Percentiles rank a stretch among this genome's conserved stretches.
Conservation (phyloP, 2,888 invertebrate genomes). For the Stenoptilia bipunctidactyla region DNA sequence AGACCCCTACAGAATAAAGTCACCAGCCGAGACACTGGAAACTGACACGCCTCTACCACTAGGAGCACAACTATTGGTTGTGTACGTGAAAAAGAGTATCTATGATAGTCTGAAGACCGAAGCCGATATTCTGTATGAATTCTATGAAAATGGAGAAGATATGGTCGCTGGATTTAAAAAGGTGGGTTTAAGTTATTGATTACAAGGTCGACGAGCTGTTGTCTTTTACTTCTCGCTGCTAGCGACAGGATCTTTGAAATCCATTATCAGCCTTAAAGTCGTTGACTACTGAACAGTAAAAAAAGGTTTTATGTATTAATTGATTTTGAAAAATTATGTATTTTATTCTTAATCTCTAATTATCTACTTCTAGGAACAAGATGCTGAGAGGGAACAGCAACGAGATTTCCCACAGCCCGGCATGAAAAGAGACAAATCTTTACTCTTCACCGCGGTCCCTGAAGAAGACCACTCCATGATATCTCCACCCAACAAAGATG, state of each 20-base stretch:
- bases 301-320: too few relatives aligned
- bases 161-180: constrained; percentile 53
- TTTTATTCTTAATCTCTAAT: not conserved
- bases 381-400: constrained; percentile 56
- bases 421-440: constrained; percentile 83
- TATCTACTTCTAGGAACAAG: constrained; percentile 41
- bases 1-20: constrained; percentile 87
- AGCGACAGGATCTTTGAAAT: too few relatives aligned
- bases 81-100: constrained; percentile 78
- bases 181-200: constrained; percentile 27
- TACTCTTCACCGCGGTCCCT: constrained; percentile 86
- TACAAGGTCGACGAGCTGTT: too few relatives aligned
- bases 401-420: constrained; percentile 60
- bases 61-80: constrained; percentile 84
- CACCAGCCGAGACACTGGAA: constrained; percentile 78
- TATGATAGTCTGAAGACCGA: constrained; percentile 62
- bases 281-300: too few relatives aligned
- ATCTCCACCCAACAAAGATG: constrained; percentile 49
- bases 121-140: constrained; percentile 40
- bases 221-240: too few relatives aligned
- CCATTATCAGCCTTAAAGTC: too few relatives aligned
- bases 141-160: constrained; percentile 50
- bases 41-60: constrained; percentile 81
- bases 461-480: constrained; percentile 77
- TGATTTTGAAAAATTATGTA: not conserved